These are phyloP conservation scores for Pristionchus maxplancki DNA, from an alignment of 2,888 invertebrate genomes.

Conservation along the genomic window DNA sequence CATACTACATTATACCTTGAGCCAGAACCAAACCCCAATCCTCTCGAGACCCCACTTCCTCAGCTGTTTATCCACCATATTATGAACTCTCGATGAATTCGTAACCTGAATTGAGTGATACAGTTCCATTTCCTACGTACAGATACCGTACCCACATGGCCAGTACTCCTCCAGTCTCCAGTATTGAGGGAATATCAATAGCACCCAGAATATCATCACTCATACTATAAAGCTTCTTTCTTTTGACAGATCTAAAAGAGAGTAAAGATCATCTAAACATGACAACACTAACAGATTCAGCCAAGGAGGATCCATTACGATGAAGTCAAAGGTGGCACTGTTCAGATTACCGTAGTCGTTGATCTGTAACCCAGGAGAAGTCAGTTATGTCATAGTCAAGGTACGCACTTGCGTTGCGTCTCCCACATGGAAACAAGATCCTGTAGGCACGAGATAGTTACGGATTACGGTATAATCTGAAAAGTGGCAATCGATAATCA, in stretches of 20 bases:
- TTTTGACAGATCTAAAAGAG: conserved; percentile 86
- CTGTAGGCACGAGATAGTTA: conserved; percentile 53
- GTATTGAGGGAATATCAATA: neutral
- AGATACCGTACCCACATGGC: conserved; percentile 46
- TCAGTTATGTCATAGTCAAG: no score
- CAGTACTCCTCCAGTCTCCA: neutral
- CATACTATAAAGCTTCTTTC: conserved; percentile 80
- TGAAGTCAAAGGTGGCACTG: conserved; percentile 84
- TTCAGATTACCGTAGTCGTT: conserved; percentile 19
- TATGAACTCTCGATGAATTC: conserved; percentile 77
- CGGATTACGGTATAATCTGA: neutral
- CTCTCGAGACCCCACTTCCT: conserved; percentile 87
- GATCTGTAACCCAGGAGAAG: no score
- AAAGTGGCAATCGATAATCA: neutral
- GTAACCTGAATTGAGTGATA: conserved; percentile 14
- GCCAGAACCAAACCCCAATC: conserved; percentile 89
- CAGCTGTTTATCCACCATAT: conserved; percentile 83
- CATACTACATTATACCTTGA: conserved; percentile 83
- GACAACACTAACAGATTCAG: conserved; percentile 82
- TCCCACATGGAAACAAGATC: conserved; percentile 56
- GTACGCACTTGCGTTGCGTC: conserved; percentile 54
- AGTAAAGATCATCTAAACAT: neutral
- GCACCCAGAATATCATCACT: conserved; percentile 12
- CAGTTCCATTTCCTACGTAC: neutral
- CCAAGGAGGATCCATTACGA: conserved; percentile 96